Percentiles rank a stretch among this genome's conserved stretches.
Evolutionary conservation across 2,888 invertebrate genomes (phyloP).

Genomic region (Griposia aprilina): DNA sequence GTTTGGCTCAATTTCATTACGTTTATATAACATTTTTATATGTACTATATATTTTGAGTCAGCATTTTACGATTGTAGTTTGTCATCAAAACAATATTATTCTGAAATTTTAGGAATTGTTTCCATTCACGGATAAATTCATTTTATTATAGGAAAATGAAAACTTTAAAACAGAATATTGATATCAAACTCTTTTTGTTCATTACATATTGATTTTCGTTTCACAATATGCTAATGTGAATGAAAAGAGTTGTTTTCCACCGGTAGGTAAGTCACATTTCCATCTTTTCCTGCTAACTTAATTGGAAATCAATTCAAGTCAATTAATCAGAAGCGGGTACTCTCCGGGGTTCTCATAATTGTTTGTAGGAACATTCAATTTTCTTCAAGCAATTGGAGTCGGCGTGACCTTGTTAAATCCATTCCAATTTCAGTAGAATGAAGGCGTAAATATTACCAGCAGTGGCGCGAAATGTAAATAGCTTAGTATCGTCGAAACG

Average conservation of each 20-base stretch:
- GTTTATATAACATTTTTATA: background rate
- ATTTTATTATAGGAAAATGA: background rate
- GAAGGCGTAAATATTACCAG: conserved; percentile 66
- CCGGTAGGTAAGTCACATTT: conserved; percentile 2
- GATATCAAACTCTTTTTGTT: background rate
- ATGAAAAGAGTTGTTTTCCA: background rate
- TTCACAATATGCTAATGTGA: background rate
- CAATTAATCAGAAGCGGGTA: conserved; percentile 61
- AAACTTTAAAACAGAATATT: background rate
- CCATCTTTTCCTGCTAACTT: background rate
- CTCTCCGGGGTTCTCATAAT: conserved; percentile 48
- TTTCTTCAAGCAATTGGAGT: conserved; percentile 58
- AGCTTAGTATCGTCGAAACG: conserved; percentile 66
- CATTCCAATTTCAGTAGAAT: conserved; percentile 65
- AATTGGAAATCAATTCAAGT: conserved; percentile 49
- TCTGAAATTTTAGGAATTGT: background rate
- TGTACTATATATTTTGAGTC: background rate
- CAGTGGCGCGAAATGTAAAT: conserved; percentile 67
- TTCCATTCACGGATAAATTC: background rate
- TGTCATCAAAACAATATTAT: background rate
- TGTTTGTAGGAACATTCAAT: conserved; percentile 65
- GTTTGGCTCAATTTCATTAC: conserved; percentile 34
- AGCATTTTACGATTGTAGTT: conserved; percentile 4
- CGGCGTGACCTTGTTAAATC: conserved; percentile 67
- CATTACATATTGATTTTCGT: background rate